Base-by-base conservation (phyloP, 92 coral and sea anemone genomes). In the Galaxea fascicularis region DNA sequence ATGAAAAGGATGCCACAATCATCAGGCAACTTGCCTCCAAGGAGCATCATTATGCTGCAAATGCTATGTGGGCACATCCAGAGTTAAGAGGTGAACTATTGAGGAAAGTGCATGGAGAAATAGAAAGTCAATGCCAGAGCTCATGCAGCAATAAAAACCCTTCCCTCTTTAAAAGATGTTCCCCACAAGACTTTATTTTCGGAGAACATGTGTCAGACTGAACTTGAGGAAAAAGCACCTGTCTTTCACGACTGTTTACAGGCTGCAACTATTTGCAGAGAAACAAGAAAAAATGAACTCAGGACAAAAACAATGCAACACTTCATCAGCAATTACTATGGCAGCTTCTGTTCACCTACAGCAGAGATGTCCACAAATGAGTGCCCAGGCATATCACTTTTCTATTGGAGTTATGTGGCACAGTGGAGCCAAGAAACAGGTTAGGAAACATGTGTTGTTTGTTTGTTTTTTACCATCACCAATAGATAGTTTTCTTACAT, bases 401-500 rank as follows among this genome's bases (percentile, higher is more conserved):
- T 84, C 89, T 39, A 65, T 91, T 10, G 88, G 65, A n/a, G 85
- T 88, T 46, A 65, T 91, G 73, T 91, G 94, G 94, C 94, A 91
- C 44, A 86, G 91, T 83, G 94, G 92, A 27, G 94, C 92, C 17
- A 86, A 82, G 65, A 91, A 91, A 70, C 94, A 91, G 89, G 94
- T 87, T 46, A 64, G 69, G 69, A 64, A 64, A 64, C 30, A 25
- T 47, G 49, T 20, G 10, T 3, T 16, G 60, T 31, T 46, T 20
- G 20, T 0, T 11, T 4, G 3, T 21, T 71, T 39, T 53, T 15
- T 71, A 21, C 30, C 39, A 7, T 47, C 8, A 47, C n/a, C 39
- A 5, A n/a, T 68, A 68, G n/a, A 68, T 22, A 29, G 76, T 71
- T 46, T 39, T 49, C 54, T 49, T 49, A 49, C 54, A 10, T 49